Evolutionary conservation across 2,113 vertebrate species (phyloP).

Genomic region (Xenus cinereus): DNA sequence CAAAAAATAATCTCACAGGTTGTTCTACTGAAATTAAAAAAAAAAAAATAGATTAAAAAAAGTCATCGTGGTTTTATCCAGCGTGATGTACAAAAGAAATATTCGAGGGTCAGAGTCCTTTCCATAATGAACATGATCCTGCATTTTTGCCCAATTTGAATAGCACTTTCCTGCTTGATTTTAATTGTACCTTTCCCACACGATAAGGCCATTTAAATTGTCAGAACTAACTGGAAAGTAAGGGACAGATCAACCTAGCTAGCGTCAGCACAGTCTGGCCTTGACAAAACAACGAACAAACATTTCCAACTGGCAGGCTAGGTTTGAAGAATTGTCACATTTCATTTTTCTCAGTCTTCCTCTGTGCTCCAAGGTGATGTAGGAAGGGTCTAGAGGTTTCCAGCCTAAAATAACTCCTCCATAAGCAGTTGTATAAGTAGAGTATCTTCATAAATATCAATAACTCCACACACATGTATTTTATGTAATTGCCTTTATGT

Average conservation of each 20-base stretch:
- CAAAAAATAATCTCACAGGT: neutral
- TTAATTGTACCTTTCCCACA: neutral
- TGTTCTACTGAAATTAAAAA: neutral
- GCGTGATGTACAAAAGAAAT: neutral
- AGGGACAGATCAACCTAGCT: neutral
- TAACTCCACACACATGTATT: neutral
- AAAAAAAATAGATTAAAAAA: neutral
- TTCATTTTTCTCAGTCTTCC: neutral
- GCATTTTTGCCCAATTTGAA: neutral
- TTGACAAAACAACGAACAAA: neutral
- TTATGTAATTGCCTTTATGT: neutral
- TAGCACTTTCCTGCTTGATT: neutral
- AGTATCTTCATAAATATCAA: neutral
- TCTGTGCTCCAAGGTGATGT: neutral
- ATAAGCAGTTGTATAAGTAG: neutral
- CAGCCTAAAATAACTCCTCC: neutral
- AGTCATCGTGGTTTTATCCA: neutral
- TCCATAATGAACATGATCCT: neutral
- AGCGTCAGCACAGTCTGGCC: neutral
- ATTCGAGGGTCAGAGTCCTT: neutral
- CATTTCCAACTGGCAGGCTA: neutral
- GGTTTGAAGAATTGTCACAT: neutral
- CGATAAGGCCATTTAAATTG: neutral
- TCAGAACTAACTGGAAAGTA: neutral
- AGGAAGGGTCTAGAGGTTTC: neutral